Conservation (phyloP, 2,113 vertebrate species). For the Agelaius phoeniceus region DNA sequence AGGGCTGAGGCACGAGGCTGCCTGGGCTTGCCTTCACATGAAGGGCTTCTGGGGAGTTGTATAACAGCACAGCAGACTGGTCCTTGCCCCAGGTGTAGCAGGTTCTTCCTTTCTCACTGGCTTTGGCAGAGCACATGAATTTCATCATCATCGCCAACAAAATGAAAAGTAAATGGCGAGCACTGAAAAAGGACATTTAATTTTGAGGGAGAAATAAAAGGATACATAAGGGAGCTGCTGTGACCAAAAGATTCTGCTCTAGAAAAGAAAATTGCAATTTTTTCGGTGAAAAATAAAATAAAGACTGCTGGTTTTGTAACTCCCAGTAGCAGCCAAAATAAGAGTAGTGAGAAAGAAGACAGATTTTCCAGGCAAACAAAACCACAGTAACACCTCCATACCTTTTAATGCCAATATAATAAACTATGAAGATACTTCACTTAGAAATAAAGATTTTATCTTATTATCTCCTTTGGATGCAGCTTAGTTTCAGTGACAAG, state of each 20-base stretch:
- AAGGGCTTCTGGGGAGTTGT: background rate
- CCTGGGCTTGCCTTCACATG: background rate
- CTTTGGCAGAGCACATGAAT: background rate
- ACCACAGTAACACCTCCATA: background rate
- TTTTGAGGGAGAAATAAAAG: background rate
- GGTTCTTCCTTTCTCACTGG: background rate
- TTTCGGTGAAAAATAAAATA: background rate
- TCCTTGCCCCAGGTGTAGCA: conserved; percentile 1
- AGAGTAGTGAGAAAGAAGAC: background rate
- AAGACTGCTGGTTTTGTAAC: background rate
- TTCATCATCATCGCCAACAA: background rate
- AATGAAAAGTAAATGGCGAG: background rate
- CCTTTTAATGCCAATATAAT: background rate
- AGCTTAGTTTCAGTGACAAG: background rate
- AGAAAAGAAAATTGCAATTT: background rate
- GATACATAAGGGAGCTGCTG: background rate
- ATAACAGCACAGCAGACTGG: background rate
- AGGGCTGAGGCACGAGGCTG: background rate
- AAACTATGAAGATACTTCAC: background rate
- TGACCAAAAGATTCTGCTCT: background rate
- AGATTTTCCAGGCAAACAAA: background rate
- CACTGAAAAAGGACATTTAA: background rate
- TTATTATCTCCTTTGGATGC: background rate
- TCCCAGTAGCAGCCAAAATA: background rate
- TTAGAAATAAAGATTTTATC: background rate